Percentiles rank a stretch among this genome's conserved stretches.
phyloP scores from a whole-genome alignment of 1,140 invertebrate genomes.

The Philotrypesis tridentata region DNA sequence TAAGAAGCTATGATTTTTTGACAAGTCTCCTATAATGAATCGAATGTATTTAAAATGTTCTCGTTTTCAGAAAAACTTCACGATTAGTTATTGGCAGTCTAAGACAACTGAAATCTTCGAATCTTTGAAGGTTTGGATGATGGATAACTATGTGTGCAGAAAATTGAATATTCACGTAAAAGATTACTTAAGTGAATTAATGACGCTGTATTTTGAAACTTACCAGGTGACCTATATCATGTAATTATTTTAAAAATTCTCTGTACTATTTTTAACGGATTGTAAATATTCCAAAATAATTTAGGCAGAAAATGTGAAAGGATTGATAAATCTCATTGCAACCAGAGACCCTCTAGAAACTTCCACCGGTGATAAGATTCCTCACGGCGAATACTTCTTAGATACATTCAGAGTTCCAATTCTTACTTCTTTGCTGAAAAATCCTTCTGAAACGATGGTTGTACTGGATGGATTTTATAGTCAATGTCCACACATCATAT shows the following conservation, averaged over 20 bases:
- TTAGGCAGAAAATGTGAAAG: background rate
- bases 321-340: slow-evolving; percentile 45
- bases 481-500: slow-evolving; percentile 49
- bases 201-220: slow-evolving; percentile 57
- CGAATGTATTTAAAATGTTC: slow-evolving; percentile 9
- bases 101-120: slow-evolving; percentile 56
- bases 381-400: slow-evolving; percentile 45
- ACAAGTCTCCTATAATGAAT: background rate
- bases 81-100: slow-evolving; percentile 38
- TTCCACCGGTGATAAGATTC: background rate
- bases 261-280: background rate
- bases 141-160: slow-evolving; percentile 28
- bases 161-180: slow-evolving; percentile 40
- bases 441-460: slow-evolving; percentile 54
- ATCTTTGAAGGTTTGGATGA: slow-evolving; percentile 49
- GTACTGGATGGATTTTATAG: slow-evolving; percentile 53
- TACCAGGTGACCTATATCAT: slow-evolving; percentile 40
- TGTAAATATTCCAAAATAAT: slow-evolving; percentile 13
- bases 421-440: slow-evolving; percentile 57
- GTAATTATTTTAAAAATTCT: background rate
- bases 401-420: slow-evolving; percentile 61
- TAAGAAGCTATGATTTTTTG: background rate
- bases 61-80: slow-evolving; percentile 48
- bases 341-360: slow-evolving; percentile 29
- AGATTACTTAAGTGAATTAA: slow-evolving; percentile 56